Evolutionary conservation across 2,113 vertebrate genomes (phyloP), one percentile per base, ranked within the genome.

Genomic region (Oxyruncus cristatus): DNA sequence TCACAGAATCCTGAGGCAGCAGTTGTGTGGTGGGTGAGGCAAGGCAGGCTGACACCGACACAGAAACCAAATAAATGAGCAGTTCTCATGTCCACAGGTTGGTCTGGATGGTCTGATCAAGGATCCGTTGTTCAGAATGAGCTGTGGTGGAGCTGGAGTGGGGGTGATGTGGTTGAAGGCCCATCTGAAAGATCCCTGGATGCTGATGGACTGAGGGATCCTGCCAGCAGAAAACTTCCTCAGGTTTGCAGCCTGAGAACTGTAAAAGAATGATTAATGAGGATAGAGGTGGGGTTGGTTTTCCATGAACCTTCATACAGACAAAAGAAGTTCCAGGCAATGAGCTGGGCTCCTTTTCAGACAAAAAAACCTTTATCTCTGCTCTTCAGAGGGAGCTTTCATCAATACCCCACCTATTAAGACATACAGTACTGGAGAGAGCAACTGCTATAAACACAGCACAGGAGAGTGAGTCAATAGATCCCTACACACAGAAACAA

Each of bases 381-480:
- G 56, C 81, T 49, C 47, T 27, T 59, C 77, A 75, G 90, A 65
- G 59, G 61, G 58, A 81, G 50, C 58, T 76, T 6, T 66, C 78
- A 37, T 27, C 92, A 22, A 4, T 76, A 89, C 62, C 56, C 75
- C 58, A 56, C 5, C 77, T 89, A 83, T 37, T 23, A 11, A 78
- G 83, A 66, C 76, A 18, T 14, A 33, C 11, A 39, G 91, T 27
- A 30, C 59, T 4, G 75, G 88, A 72, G 39, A 49, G 28, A 66
- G 88, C 24, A 35, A 72, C 62, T 3, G 53, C 82, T 92, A 24
- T 3, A 28, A 61, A 66, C 11, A 82, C n/a, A 3, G 88, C 58
- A 12, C 14, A 89, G 77, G 67, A 88, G 89, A 30, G 22, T 1
- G 50, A 95, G 94, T 95, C 94, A 26, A 95, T 89, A 92, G 91